Conservation (phyloP, 1,140 invertebrate species). For the Pollicipes pollicipes region DNA sequence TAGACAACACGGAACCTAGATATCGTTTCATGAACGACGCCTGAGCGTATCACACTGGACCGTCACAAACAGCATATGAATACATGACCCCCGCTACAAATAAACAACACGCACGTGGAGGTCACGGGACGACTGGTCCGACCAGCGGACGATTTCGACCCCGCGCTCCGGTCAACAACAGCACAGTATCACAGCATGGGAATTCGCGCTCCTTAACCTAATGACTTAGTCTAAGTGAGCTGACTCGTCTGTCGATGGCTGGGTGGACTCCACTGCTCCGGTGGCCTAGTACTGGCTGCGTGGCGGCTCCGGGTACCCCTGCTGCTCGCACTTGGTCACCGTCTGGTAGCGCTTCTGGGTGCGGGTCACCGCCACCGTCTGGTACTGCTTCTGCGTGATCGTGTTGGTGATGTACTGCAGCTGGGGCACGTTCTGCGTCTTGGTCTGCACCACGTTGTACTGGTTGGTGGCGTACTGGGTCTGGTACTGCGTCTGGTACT, state of each 20-base stretch:
- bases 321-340: neutral
- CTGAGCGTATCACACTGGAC: too few species aligned
- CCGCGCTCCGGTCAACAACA: neutral
- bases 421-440: neutral
- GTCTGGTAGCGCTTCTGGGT: neutral
- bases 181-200: neutral
- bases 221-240: neutral
- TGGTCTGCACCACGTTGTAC: neutral
- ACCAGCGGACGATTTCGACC: neutral
- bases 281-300: neutral
- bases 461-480: neutral
- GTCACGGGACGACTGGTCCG: neutral
- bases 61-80: too few species aligned
- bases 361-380: neutral
- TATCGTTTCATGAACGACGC: too few species aligned
- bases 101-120: neutral
- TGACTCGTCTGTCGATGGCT: neutral
- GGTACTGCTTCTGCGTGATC: neutral
- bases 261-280: neutral
- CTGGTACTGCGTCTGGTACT: slow-evolving; percentile 1
- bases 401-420: neutral
- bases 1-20: neutral
- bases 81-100: neutral
- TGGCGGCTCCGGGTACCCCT: neutral
- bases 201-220: slow-evolving; percentile 1